Evolutionary conservation across 2,797 vertebrate species (phyloP).

Genomic region (Sebastes trivittatus): DNA sequence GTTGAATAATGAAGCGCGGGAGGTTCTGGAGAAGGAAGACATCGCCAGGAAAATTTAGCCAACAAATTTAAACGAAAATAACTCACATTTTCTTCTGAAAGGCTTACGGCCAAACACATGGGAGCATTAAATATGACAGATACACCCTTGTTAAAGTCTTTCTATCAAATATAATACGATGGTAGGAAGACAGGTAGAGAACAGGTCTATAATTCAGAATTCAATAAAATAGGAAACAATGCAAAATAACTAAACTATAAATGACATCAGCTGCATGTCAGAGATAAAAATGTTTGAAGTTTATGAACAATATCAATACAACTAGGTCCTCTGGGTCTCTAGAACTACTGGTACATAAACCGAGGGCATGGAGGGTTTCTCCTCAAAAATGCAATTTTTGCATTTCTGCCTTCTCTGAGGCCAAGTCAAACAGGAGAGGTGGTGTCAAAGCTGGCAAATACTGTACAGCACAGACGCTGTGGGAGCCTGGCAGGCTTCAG

Average conservation of each 20-base stretch:
- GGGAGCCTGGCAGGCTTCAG: conserved; percentile 33
- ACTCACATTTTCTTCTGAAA: conserved; percentile 5
- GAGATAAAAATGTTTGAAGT: background rate
- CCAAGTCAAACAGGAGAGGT: conserved; percentile 47
- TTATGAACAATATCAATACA: background rate
- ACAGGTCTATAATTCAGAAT: background rate
- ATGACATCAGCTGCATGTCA: background rate
- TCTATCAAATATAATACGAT: background rate
- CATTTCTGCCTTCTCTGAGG: background rate
- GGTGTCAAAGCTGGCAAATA: conserved; percentile 41
- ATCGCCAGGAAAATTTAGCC: conserved; percentile 4
- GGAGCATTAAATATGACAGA: background rate
- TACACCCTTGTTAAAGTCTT: background rate
- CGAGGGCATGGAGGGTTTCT: background rate
- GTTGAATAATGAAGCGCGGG: conserved; percentile 71
- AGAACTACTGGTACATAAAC: background rate
- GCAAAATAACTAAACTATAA: background rate
- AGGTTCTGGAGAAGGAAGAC: conserved; percentile 43
- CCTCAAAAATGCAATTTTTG: background rate
- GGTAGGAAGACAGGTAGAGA: background rate
- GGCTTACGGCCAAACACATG: conserved; percentile 1
- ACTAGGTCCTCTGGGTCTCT: background rate
- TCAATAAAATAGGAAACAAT: background rate
- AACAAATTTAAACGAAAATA: conserved; percentile 14
- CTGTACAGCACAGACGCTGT: conserved; percentile 38